Conservation (phyloP, 1,140 invertebrate genomes). For the Neotoxoptera formosana region DNA sequence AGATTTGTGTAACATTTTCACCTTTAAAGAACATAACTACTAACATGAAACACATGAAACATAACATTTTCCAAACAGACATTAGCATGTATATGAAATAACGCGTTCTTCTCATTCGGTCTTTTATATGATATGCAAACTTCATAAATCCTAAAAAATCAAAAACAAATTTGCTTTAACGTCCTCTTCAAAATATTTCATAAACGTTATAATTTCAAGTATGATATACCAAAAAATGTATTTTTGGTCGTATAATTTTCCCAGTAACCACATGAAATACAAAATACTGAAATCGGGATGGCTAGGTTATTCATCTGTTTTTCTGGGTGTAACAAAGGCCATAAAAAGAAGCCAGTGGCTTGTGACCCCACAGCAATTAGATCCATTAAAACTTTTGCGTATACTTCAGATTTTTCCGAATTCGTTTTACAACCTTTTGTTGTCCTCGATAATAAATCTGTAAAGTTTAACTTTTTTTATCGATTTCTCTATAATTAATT, state of each 20-base stretch:
- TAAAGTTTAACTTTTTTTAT: constrained; percentile 62
- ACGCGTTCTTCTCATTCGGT: constrained; percentile 78
- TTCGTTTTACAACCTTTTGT: constrained; percentile 68
- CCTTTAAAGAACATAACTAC: constrained; percentile 78
- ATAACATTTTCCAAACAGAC: constrained; percentile 85
- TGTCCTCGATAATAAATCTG: constrained; percentile 79
- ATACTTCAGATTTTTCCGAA: constrained; percentile 70
- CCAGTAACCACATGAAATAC: constrained; percentile 94
- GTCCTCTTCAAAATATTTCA: neutral
- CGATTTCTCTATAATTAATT: neutral
- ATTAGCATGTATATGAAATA: constrained; percentile 91
- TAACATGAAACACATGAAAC: constrained; percentile 78
- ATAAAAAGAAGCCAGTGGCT: constrained; percentile 87
- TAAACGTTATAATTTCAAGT: neutral
- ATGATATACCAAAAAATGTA: constrained; percentile 74
- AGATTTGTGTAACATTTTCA: constrained; percentile 79
- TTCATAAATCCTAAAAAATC: constrained; percentile 75
- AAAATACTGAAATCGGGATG: constrained; percentile 81
- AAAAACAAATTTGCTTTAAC: neutral
- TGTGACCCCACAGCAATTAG: constrained; percentile 83
- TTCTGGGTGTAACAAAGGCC: constrained; percentile 74
- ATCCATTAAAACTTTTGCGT: constrained; percentile 81
- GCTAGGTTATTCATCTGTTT: constrained; percentile 78
- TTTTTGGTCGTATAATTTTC: constrained; percentile 92
- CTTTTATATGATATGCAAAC: constrained; percentile 81